A percentile compares a stretch with the other conserved stretches of the same genome.
phyloP scores from a whole-genome alignment of 2,113 vertebrate genomes.

The Lycaon pictus region DNA sequence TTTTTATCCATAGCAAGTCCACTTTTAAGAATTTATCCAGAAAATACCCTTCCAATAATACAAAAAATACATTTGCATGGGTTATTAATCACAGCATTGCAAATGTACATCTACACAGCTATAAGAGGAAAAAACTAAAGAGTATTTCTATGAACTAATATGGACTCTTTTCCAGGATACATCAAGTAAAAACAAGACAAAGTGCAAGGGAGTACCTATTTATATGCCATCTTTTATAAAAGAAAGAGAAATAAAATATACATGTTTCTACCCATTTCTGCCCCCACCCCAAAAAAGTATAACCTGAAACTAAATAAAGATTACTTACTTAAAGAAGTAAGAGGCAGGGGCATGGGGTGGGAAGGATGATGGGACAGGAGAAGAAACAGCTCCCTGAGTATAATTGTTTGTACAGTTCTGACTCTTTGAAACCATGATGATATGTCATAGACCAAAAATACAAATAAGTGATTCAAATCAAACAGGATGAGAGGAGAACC shows the following conservation, averaged over 20 bases:
- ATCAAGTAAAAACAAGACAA: neutral
- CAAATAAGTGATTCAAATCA: constrained; percentile 10
- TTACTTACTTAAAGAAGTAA: neutral
- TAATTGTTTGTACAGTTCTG: neutral
- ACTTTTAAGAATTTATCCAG: neutral
- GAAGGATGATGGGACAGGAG: too few species aligned
- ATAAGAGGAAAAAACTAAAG: neutral
- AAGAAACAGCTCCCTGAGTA: neutral
- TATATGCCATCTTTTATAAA: neutral
- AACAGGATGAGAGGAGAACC: neutral
- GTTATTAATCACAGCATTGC: neutral
- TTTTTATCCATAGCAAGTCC: neutral
- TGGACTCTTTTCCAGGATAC: neutral
- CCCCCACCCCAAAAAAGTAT: neutral
- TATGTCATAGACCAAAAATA: neutral
- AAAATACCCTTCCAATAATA: neutral
- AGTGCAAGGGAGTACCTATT: neutral
- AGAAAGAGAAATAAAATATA: neutral
- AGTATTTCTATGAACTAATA: neutral
- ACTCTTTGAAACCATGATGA: constrained; percentile 24
- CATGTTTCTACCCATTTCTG: neutral
- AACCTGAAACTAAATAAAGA: neutral
- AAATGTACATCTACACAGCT: neutral
- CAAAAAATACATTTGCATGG: neutral
- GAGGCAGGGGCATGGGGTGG: neutral